phyloP scores from a whole-genome alignment of 2,113 vertebrate species.

The Malurus melanocephalus region DNA sequence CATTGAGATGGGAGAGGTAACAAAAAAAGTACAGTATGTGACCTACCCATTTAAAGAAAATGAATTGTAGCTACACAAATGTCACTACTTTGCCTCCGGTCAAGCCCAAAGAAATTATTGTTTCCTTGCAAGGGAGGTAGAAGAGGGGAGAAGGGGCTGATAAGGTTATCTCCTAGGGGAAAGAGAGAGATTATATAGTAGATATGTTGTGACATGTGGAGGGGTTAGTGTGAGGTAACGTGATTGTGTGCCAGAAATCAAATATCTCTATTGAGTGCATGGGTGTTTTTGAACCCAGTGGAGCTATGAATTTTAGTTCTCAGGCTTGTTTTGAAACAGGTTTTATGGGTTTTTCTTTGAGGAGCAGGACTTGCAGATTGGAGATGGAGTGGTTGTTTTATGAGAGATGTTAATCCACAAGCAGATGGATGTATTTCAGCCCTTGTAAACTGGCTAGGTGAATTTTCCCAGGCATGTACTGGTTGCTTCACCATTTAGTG shows the following conservation, averaged over 20 bases:
- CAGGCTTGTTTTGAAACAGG: constrained; percentile 18
- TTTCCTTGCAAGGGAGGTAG: neutral
- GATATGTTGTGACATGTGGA: neutral
- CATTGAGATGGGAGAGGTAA: neutral
- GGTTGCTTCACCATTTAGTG: too few relatives aligned
- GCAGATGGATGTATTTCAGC: neutral
- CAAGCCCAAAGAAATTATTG: neutral
- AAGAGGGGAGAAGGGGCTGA: neutral
- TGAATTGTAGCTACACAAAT: neutral
- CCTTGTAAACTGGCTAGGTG: neutral
- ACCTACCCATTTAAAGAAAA: neutral
- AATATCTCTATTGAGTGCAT: neutral
- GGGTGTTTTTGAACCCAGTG: neutral
- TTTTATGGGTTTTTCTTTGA: constrained; percentile 31
- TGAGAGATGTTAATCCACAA: neutral
- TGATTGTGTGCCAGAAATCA: neutral
- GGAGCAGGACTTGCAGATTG: neutral
- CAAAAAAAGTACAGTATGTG: neutral
- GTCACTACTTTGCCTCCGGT: neutral
- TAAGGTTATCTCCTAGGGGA: constrained; percentile 1
- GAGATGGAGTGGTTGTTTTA: neutral
- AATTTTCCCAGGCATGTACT: neutral
- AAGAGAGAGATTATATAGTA: neutral
- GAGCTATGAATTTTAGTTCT: constrained; percentile 38
- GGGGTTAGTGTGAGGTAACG: neutral